Conservation (phyloP, 1,140 invertebrate genomes). For the Trichonephila clavata region DNA sequence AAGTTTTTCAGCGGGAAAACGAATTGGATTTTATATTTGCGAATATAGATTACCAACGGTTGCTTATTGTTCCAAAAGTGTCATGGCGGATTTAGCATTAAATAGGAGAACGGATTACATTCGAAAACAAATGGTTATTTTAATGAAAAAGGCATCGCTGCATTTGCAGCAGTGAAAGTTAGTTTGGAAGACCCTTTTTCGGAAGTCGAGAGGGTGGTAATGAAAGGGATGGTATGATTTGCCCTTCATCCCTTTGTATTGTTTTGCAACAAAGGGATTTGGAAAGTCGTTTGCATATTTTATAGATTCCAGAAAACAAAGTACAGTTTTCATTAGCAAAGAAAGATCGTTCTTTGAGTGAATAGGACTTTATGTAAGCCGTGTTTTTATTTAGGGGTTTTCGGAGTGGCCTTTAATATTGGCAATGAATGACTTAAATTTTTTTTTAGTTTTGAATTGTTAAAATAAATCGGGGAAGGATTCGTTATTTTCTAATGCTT, state of each 20-base stretch:
- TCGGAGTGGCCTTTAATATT: neutral
- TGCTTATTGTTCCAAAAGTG: conserved; percentile 16
- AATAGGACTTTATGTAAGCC: neutral
- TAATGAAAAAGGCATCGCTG: conserved; percentile 20
- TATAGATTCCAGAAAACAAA: conserved; percentile 19
- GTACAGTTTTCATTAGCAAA: conserved; percentile 5
- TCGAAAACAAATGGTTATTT: conserved; percentile 30
- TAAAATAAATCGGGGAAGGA: neutral
- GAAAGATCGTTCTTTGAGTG: neutral
- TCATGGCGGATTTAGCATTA: conserved; percentile 24
- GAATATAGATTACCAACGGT: neutral
- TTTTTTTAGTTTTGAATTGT: neutral
- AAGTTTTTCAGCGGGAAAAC: conserved; percentile 14
- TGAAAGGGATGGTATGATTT: neutral
- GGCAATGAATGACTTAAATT: neutral
- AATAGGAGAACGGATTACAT: neutral
- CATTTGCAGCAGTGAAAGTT: conserved; percentile 6
- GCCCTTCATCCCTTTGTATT: conserved; percentile 11
- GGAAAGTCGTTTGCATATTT: conserved; percentile 8
- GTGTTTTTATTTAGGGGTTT: conserved; percentile 8
- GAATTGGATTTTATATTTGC: conserved; percentile 30
- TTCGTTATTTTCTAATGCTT: neutral
- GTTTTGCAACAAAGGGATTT: conserved; percentile 33
- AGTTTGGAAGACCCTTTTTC: neutral
- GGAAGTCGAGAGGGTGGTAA: neutral